Percentiles rank a stretch among this genome's conserved stretches.
Evolutionary conservation across 1,140 invertebrate genomes (phyloP).

Genomic region (Drosophila hydei): DNA sequence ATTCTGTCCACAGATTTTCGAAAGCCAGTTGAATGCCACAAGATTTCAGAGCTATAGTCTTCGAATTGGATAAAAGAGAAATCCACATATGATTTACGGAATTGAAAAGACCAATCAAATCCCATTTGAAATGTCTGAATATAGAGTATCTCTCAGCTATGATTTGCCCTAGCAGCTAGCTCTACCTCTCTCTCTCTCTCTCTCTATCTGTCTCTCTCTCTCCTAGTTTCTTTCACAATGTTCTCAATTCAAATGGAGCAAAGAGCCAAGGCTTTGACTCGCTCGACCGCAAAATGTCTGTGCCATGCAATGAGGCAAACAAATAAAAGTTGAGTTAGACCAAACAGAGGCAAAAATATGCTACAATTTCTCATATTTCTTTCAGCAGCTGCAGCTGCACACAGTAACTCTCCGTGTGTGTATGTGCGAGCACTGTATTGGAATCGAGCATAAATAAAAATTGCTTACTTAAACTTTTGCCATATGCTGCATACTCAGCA

Average conservation of each 20-base stretch:
- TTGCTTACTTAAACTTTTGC: conserved; percentile 79
- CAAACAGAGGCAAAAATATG: conserved; percentile 71
- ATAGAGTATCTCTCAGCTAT: conserved; percentile 4
- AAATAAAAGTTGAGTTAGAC: conserved; percentile 74
- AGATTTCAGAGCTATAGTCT: too few species aligned
- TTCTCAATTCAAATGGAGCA: conserved; percentile 41
- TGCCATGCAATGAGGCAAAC: conserved; percentile 75
- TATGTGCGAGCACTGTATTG: conserved; percentile 28
- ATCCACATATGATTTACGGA: not conserved
- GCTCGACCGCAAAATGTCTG: conserved; percentile 76
- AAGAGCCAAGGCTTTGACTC: conserved; percentile 61
- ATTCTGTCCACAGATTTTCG: not conserved
- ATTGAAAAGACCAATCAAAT: not conserved
- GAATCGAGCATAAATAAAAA: conserved; percentile 73
- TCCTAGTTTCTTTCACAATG: conserved; percentile 5
- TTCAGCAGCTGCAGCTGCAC: conserved; percentile 40
- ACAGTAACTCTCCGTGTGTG: conserved; percentile 1
- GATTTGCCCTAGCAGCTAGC: not conserved
- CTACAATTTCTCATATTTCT: conserved; percentile 77
- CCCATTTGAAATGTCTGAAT: not conserved
- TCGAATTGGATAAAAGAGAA: too few species aligned
- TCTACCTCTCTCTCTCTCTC: not conserved
- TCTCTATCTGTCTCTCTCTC: not conserved
- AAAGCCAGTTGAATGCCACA: too few species aligned
- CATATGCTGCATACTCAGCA: conserved; percentile 75